Percentiles rank a stretch among this genome's conserved stretches.
These are phyloP conservation scores for Leuciscus idus DNA, from an alignment of 2,113 vertebrate genomes.

Conservation along the genomic window DNA sequence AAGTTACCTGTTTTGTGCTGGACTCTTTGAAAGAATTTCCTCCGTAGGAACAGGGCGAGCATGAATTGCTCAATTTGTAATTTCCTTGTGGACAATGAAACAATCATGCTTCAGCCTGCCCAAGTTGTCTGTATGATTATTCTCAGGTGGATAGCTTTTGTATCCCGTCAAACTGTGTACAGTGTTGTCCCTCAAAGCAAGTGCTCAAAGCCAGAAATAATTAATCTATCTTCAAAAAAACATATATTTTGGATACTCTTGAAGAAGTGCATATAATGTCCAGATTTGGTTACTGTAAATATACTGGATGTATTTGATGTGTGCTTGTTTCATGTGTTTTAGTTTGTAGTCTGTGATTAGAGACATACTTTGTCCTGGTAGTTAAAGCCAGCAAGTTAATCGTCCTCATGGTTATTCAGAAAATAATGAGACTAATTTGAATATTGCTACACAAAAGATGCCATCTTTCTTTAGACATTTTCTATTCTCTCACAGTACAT, in stretches of 20 bases:
- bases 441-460: conserved; percentile 41
- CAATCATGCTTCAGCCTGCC: conserved; percentile 65
- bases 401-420: background rate
- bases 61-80: conserved; percentile 13
- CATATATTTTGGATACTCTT: conserved; percentile 49
- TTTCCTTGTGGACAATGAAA: conserved; percentile 45
- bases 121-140: conserved; percentile 67
- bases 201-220: conserved; percentile 65
- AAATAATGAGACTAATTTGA: conserved; percentile 19
- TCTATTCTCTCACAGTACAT: conserved; percentile 40
- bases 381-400: background rate
- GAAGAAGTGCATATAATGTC: conserved; percentile 29
- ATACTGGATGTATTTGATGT: conserved; percentile 63
- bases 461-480: conserved; percentile 40
- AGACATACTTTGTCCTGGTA: conserved; percentile 52
- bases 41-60: conserved; percentile 9
- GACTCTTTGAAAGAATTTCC: conserved; percentile 34
- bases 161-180: conserved; percentile 60
- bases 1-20: background rate
- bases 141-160: conserved; percentile 75
- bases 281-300: conserved; percentile 58
- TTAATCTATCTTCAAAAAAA: conserved; percentile 34
- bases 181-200: conserved; percentile 46
- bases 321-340: conserved; percentile 42
- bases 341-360: conserved; percentile 30